These are phyloP conservation scores for Oryzias woworae DNA, from an alignment of 2,113 vertebrate genomes.

Conservation along the genomic window DNA sequence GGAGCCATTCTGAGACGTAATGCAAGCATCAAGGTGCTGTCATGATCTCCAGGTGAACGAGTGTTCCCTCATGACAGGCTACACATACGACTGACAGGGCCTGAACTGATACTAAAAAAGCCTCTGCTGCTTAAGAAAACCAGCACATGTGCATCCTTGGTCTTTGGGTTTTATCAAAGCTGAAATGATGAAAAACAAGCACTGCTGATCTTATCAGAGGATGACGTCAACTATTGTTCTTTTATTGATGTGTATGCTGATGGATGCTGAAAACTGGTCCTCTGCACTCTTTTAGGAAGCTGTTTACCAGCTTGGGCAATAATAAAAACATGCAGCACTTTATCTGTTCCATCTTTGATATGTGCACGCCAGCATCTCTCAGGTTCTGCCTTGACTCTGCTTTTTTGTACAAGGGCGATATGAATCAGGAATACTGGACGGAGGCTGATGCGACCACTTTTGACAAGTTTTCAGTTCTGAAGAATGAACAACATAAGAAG, in stretches of 20 bases:
- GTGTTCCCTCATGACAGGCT: slow-evolving; percentile 17
- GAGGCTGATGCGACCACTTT: too few species aligned
- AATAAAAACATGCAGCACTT: background rate
- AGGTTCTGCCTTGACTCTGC: background rate
- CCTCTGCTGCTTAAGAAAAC: too few species aligned
- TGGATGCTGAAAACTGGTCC: too few species aligned
- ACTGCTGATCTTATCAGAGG: too few species aligned
- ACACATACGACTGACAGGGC: slow-evolving; percentile 2
- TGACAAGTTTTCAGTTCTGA: too few species aligned
- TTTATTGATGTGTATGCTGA: too few species aligned
- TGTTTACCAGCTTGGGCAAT: background rate
- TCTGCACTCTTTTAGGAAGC: background rate
- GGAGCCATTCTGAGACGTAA: slow-evolving; percentile 39
- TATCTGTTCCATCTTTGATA: background rate
- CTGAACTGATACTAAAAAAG: background rate
- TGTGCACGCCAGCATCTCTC: background rate
- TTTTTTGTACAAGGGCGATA: background rate
- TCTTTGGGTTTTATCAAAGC: too few species aligned
- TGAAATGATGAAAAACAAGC: too few species aligned
- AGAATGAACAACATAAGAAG: too few species aligned
- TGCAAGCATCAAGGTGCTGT: slow-evolving; percentile 32
- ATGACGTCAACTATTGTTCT: too few species aligned
- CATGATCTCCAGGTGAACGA: slow-evolving; percentile 16
- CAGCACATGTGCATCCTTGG: too few species aligned
- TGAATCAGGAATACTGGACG: background rate